A percentile compares a stretch with the other conserved stretches of the same genome.
These are phyloP conservation scores for Macropis europaea DNA, from an alignment of 2,888 invertebrate species.

Conservation along the genomic window DNA sequence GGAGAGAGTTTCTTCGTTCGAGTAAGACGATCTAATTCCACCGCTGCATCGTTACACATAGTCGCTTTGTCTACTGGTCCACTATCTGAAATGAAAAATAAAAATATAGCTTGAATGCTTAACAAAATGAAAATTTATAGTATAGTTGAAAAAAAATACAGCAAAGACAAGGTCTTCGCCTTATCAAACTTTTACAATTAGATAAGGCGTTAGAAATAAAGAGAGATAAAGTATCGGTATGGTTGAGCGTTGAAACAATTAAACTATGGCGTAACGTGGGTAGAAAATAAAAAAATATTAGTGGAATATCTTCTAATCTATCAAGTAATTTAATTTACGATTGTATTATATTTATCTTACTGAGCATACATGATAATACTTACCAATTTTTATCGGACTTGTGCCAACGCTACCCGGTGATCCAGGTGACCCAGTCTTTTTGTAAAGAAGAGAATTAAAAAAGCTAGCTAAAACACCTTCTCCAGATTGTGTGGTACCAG, in stretches of 20 bases:
- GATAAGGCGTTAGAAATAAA: no score
- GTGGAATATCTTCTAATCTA: no score
- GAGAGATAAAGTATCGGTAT: no score
- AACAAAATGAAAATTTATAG: neutral
- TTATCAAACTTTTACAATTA: no score
- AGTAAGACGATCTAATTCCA: slow-evolving; percentile 94
- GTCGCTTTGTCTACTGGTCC: slow-evolving; percentile 85
- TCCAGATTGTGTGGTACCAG: slow-evolving; percentile 87
- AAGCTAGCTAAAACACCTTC: slow-evolving; percentile 98
- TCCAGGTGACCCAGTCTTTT: slow-evolving; percentile 90
- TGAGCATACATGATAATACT: slow-evolving; percentile 21
- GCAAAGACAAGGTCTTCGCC: no score
- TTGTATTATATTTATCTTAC: no score
- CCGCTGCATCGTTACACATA: slow-evolving; percentile 94
- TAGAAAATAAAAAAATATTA: no score
- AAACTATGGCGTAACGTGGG: no score
- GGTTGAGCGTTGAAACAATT: no score
- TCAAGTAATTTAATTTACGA: no score
- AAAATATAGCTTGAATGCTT: neutral
- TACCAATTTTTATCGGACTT: slow-evolving; percentile 72
- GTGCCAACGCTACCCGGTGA: slow-evolving; percentile 80
- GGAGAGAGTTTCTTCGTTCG: slow-evolving; percentile 84
- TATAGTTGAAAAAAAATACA: no score
- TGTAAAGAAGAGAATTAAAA: slow-evolving; percentile 97
- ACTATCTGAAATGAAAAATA: slow-evolving; percentile 61